Conservation (phyloP, 2,888 invertebrate species). For the Ophonus ardosiacus region DNA sequence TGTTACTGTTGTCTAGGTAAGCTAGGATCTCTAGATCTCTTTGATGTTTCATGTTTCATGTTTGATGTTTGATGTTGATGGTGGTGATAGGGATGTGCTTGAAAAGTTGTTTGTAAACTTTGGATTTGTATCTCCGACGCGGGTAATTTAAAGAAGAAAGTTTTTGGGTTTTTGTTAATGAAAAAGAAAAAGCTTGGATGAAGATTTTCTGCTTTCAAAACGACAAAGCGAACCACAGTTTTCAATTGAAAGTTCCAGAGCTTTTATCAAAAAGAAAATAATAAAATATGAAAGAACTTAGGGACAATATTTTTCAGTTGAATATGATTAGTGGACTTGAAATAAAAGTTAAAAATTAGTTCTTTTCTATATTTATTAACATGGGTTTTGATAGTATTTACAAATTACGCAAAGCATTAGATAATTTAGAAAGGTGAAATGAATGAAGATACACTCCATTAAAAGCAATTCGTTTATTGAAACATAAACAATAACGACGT, state of each 20-base stretch:
- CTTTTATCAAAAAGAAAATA: neutral
- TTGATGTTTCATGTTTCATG: neutral
- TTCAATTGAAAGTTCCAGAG: neutral
- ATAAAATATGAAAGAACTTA: neutral
- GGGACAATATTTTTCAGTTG: neutral
- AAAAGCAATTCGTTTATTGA: no score
- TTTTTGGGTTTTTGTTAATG: neutral
- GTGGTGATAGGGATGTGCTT: neutral
- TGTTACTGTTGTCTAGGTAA: conserved; percentile 21
- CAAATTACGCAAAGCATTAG: no score
- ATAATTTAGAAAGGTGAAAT: no score
- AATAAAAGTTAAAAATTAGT: no score
- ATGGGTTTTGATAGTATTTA: no score
- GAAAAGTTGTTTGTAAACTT: neutral
- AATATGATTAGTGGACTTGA: neutral
- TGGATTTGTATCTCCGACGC: neutral
- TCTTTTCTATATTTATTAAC: no score
- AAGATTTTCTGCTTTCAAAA: conserved; percentile 13
- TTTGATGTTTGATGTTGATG: conserved; percentile 11
- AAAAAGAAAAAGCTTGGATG: conserved; percentile 2
- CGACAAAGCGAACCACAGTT: neutral
- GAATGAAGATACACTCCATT: no score
- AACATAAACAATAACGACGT: no score
- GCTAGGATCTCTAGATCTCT: neutral
- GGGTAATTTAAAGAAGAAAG: neutral